Evolutionary conservation across 2,113 vertebrate genomes (phyloP), one percentile per base, ranked within the genome.

Genomic region (Dipodomys merriami): DNA sequence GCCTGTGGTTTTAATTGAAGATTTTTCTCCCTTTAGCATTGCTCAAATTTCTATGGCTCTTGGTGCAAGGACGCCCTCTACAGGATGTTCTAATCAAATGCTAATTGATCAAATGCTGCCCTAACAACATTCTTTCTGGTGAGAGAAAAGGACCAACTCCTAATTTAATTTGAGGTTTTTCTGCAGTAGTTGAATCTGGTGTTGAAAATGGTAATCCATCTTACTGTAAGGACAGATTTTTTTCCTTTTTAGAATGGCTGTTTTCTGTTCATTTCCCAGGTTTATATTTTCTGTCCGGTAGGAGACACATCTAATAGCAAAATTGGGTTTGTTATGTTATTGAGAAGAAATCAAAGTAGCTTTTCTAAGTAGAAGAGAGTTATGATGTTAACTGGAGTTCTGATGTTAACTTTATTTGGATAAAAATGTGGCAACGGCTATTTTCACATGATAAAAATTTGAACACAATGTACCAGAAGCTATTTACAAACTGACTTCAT

Each of bases 51-150:
- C 67, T 71, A 49, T 18, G 46, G 76, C 95, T 65, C 82, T 64
- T 95, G 87, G 83, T 91, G 68, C 89, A 94, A 96, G 93, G 86
- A 29, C 73, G 97, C 97, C 97, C 97, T 90, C 98, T 98, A 91
- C 96, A 96, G 98, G 96, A 57, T 89, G 15, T 95, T n/a, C 18
- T 86, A 11, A 73, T 30, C 29, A 90, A 35, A 84, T 90, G 64
- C 92, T 84, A 81, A 91, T 23, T 44, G 46, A 87, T 57, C 53
- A 57, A 57, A 57, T 57, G 53, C 15, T 57, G 73, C n/a, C n/a
- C 53, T 0, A 16, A 72, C 64, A 39, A 68, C 80, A 53, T 69
- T 74, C 11, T 91, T 64, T 95, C 46, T 13, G 15, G 25, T 82
- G 29, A 88, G 46, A 90, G 46, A 60, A 64, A 91, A 94, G 79